Evolutionary conservation across 1,140 invertebrate species (phyloP).

Genomic region (Ptiloglossa arizonensis): DNA sequence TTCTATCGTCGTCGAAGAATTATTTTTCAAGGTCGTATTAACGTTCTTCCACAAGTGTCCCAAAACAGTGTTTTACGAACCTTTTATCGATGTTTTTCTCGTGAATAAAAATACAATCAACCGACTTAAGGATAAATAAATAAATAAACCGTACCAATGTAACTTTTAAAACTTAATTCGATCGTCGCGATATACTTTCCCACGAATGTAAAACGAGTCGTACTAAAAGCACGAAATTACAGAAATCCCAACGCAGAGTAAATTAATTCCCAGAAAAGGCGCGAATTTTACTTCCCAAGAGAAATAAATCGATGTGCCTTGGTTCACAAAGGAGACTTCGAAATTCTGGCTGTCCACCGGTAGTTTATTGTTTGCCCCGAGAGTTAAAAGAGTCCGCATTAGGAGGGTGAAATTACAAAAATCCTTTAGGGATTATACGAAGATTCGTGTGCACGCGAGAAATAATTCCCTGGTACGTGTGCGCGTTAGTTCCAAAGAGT

Average conservation of each 20-base stretch:
- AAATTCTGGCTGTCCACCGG: neutral
- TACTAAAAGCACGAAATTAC: too few species aligned
- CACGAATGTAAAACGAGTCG: too few species aligned
- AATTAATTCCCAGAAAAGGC: too few species aligned
- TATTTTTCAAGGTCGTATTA: neutral
- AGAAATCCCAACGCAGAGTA: too few species aligned
- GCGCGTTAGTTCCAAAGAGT: neutral
- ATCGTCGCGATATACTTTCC: neutral
- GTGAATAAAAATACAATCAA: neutral
- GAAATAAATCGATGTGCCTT: neutral
- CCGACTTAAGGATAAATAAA: neutral
- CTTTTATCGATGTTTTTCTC: neutral
- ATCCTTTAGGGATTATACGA: neutral
- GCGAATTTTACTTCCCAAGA: too few species aligned
- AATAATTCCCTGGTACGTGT: slow-evolving; percentile 23
- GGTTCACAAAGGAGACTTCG: neutral
- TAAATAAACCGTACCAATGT: neutral
- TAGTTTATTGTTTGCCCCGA: neutral
- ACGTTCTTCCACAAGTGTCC: slow-evolving; percentile 11
- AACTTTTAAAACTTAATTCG: neutral
- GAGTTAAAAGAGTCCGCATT: neutral
- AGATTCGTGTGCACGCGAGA: neutral
- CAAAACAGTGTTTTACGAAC: neutral
- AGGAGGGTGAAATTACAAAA: neutral
- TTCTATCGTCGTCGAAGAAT: slow-evolving; percentile 3